These are phyloP conservation scores for Formica exsecta DNA, from an alignment of 1,140 invertebrate genomes.

Conservation along the genomic window DNA sequence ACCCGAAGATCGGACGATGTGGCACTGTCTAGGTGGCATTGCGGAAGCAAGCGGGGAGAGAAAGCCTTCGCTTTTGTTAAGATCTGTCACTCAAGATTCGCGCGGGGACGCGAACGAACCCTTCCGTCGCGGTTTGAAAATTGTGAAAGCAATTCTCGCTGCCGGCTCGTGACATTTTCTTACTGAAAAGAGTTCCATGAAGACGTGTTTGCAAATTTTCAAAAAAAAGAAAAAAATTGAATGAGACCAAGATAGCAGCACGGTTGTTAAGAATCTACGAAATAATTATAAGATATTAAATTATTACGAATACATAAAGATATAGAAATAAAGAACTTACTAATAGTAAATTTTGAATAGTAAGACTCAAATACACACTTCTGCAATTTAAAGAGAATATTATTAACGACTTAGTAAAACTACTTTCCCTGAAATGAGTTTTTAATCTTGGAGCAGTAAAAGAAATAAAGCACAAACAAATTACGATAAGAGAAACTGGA, in stretches of 20 bases:
- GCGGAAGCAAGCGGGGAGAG: constrained; percentile 9
- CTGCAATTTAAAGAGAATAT: constrained; percentile 19
- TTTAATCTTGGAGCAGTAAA: constrained; percentile 28
- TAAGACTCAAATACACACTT: constrained; percentile 28
- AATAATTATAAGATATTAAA: background rate
- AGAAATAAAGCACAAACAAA: constrained; percentile 51
- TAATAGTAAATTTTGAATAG: background rate
- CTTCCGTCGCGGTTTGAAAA: constrained; percentile 36
- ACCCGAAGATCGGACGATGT: constrained; percentile 50
- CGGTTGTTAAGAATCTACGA: too few species aligned
- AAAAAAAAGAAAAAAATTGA: background rate
- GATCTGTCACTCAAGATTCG: constrained; percentile 55
- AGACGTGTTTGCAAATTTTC: background rate
- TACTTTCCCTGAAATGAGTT: constrained; percentile 50
- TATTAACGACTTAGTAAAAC: constrained; percentile 44
- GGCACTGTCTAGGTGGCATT: constrained; percentile 43
- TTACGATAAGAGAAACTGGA: constrained; percentile 61
- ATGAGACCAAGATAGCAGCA: background rate
- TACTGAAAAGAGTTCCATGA: background rate
- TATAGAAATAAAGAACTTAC: background rate
- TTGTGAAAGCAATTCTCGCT: constrained; percentile 22
- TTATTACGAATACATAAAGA: background rate
- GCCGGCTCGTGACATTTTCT: constrained; percentile 4
- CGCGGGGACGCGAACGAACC: constrained; percentile 38
- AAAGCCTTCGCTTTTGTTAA: constrained; percentile 51